Conservation (phyloP, 23 tunicate species). For the Trididemnum nubilum region DNA sequence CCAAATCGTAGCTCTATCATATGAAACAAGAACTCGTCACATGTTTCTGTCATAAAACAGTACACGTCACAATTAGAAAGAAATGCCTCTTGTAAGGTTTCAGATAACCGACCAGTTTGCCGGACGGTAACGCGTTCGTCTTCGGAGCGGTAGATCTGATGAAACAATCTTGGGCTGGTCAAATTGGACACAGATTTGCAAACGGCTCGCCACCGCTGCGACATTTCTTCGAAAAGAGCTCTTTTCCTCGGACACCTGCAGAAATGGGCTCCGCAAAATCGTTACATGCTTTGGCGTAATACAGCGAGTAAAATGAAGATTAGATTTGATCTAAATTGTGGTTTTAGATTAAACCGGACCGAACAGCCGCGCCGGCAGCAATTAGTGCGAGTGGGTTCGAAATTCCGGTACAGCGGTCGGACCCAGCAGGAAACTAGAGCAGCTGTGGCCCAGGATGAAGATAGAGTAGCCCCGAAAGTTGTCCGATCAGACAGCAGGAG, state of each 20-base stretch:
- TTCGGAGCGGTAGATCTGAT: neutral
- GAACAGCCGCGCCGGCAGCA: constrained; percentile 37
- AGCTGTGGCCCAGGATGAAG: constrained; percentile 36
- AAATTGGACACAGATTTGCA: neutral
- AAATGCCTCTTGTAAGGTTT: no score
- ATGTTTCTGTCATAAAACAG: no score
- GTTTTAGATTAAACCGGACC: constrained; percentile 30
- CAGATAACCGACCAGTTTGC: no score
- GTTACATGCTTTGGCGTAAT: neutral
- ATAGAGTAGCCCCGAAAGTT: constrained; percentile 55
- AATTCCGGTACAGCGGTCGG: constrained; percentile 83
- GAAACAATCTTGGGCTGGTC: neutral
- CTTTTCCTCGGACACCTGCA: neutral
- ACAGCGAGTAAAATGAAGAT: neutral
- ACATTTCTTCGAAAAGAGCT: neutral
- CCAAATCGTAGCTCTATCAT: no score
- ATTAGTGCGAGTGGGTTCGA: constrained; percentile 70
- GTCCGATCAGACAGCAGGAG: constrained; percentile 63
- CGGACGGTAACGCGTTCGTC: no score
- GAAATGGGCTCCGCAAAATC: neutral
- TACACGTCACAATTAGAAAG: no score
- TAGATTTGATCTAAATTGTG: neutral
- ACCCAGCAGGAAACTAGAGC: constrained; percentile 76
- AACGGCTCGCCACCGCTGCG: neutral
- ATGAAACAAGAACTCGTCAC: no score